Conservation (phyloP, 2,888 invertebrate genomes). For the Mesoligia furuncula region DNA sequence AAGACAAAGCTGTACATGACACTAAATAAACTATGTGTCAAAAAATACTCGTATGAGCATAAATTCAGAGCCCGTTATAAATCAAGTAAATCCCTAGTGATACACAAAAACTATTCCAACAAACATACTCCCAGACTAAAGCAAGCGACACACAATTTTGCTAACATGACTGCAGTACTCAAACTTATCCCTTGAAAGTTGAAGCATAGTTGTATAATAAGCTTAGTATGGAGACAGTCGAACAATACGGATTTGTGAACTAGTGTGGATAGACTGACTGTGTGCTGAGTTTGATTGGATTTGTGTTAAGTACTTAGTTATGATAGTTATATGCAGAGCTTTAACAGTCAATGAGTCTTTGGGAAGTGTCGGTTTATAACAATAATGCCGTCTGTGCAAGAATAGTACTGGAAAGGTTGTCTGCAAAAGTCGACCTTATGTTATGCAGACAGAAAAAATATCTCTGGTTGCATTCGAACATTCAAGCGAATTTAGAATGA, state of each 20-base stretch:
- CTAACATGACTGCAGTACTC: neutral
- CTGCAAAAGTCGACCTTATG: too few species aligned
- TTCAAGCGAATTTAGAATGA: too few species aligned
- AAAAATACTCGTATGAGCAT: neutral
- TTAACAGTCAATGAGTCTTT: neutral
- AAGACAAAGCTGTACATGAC: neutral
- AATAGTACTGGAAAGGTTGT: neutral
- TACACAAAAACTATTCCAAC: constrained; percentile 4
- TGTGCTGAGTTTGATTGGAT: constrained; percentile 26
- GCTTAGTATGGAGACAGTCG: constrained; percentile 18
- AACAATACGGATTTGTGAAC: constrained; percentile 29
- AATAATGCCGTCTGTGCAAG: neutral
- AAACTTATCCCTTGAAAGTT: neutral
- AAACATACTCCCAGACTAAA: neutral
- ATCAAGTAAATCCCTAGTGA: neutral
- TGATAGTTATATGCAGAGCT: neutral
- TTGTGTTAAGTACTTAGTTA: neutral
- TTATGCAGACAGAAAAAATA: too few species aligned
- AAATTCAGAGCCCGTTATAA: neutral
- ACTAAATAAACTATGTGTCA: neutral
- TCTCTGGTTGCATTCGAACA: too few species aligned
- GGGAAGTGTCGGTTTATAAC: neutral
- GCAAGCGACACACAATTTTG: neutral
- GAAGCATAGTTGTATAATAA: constrained; percentile 12
- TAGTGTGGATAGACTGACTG: constrained; percentile 4